Percentiles rank a stretch among this genome's conserved stretches.
These are phyloP conservation scores for Apaloderma vittatum DNA, from an alignment of 2,113 vertebrate genomes.

Conservation along the genomic window DNA sequence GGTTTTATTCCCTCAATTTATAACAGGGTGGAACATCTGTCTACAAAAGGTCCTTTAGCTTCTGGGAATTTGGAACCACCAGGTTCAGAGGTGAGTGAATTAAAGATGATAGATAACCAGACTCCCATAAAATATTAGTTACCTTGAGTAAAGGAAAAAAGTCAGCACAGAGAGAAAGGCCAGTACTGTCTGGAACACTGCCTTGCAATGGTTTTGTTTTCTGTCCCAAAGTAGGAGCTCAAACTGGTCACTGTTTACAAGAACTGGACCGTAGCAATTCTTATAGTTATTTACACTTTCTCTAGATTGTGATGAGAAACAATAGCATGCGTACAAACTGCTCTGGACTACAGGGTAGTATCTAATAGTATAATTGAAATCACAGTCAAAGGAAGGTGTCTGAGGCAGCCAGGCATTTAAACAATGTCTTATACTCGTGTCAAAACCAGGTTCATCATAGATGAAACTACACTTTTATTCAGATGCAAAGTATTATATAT, in stretches of 20 bases:
- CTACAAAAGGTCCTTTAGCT: background rate
- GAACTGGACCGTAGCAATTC: no score
- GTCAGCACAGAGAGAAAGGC: background rate
- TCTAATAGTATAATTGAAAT: background rate
- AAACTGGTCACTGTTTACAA: no score
- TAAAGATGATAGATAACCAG: background rate
- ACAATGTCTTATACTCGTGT: fast-evolving
- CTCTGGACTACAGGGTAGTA: background rate
- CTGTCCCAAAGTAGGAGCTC: background rate
- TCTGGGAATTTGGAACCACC: background rate
- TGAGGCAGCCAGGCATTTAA: background rate
- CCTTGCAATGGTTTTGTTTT: background rate
- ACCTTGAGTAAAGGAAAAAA: background rate
- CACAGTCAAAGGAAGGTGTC: background rate
- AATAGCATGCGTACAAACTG: background rate
- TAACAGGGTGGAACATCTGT: background rate
- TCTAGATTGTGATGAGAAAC: background rate
- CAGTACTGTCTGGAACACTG: background rate
- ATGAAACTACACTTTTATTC: background rate
- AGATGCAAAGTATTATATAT: background rate
- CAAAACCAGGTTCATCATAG: background rate
- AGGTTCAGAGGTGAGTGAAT: background rate
- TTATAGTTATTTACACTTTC: no score
- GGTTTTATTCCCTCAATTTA: no score
- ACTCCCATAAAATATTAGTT: background rate